These are phyloP conservation scores for Tethea ocularis DNA, from an alignment of 2,888 invertebrate species.

Conservation along the genomic window DNA sequence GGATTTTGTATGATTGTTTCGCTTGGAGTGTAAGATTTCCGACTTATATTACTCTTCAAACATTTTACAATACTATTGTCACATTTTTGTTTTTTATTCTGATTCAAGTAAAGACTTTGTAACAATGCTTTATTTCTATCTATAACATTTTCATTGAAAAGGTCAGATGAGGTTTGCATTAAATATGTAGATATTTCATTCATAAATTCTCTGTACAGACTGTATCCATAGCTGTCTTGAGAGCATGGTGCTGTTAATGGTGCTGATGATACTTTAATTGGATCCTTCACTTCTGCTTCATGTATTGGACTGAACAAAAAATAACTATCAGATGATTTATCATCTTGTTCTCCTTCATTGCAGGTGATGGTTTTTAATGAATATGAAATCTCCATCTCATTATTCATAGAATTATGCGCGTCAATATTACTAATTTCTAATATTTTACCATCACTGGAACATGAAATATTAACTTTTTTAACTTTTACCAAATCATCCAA, in stretches of 20 bases:
- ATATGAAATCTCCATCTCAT: background rate
- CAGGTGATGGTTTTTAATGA: background rate
- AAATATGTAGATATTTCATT: constrained; percentile 51
- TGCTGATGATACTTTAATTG: constrained; percentile 18
- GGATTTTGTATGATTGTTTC: constrained; percentile 46
- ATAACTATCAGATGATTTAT: constrained; percentile 12
- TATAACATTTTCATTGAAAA: constrained; percentile 46
- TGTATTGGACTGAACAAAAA: constrained; percentile 35
- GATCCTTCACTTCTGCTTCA: constrained; percentile 5
- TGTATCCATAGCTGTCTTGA: constrained; percentile 31
- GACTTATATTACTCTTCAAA: constrained; percentile 18
- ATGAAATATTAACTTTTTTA: constrained; percentile 13
- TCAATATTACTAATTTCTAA: background rate
- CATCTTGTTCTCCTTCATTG: background rate
- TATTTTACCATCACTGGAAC: constrained; percentile 10
- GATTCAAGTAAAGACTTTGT: constrained; percentile 39
- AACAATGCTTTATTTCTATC: constrained; percentile 42
- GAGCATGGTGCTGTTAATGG: constrained; percentile 32
- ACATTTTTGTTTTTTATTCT: constrained; percentile 35
- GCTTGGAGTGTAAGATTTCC: constrained; percentile 16
- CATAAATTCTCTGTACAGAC: constrained; percentile 57
- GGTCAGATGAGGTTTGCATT: constrained; percentile 37
- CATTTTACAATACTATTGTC: constrained; percentile 33
- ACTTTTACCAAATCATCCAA: constrained; percentile 26
- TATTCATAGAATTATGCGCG: background rate